Conservation (phyloP, 2,113 vertebrate species). For the Rana temporaria region DNA sequence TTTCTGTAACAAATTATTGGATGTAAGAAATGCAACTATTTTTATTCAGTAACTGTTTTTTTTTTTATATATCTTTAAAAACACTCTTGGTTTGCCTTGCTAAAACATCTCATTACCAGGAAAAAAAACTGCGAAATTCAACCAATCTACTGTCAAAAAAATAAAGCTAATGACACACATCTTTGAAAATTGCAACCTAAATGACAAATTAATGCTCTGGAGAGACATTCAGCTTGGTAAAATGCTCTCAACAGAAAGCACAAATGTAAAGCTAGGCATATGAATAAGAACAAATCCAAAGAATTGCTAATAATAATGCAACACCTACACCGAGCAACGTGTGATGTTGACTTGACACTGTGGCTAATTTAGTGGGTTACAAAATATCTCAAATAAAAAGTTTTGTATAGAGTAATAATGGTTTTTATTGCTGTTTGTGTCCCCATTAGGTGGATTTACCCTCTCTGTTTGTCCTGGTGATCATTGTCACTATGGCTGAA, state of each 20-base stretch:
- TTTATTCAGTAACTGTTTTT: neutral
- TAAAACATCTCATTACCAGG: slow-evolving; percentile 33
- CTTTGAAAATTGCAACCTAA: slow-evolving; percentile 57
- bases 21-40: neutral
- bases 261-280: slow-evolving; percentile 17
- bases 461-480: no score
- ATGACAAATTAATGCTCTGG: slow-evolving; percentile 3
- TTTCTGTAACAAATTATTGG: neutral
- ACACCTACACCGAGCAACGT: neutral
- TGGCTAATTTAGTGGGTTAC: no score
- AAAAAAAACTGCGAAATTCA: slow-evolving; percentile 33
- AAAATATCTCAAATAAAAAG: no score
- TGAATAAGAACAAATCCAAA: neutral
- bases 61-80: slow-evolving; percentile 21
- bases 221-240: neutral
- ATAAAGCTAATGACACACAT: slow-evolving; percentile 24
- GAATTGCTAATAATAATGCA: slow-evolving; percentile 32
- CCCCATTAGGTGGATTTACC: no score
- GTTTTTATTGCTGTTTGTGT: no score
- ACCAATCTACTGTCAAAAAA: slow-evolving; percentile 23
- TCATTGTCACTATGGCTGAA: no score
- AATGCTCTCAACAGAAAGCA: slow-evolving; percentile 29
- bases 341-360: no score
- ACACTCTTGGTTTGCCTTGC: slow-evolving; percentile 2
- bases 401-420: no score